Conservation (phyloP, 1,140 invertebrate species). For the Drosophila bocki region DNA sequence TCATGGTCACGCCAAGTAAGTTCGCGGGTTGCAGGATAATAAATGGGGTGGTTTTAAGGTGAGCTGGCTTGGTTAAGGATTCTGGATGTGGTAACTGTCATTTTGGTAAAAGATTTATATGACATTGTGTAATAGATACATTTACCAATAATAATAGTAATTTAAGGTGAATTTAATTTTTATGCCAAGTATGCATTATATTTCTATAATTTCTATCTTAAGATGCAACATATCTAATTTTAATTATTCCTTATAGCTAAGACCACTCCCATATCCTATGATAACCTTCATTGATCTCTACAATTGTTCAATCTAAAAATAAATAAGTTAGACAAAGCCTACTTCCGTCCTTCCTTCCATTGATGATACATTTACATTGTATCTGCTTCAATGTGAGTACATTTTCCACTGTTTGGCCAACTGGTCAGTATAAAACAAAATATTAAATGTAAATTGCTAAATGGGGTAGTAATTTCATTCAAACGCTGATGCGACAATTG, state of each 20-base stretch:
- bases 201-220: too few species aligned
- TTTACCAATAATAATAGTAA: background rate
- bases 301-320: background rate
- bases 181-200: too few species aligned
- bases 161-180: too few species aligned
- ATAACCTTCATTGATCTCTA: background rate
- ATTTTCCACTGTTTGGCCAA: constrained; percentile 45
- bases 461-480: constrained; percentile 33
- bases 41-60: constrained; percentile 1
- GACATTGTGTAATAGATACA: background rate
- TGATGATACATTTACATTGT: constrained; percentile 3
- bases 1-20: constrained; percentile 51
- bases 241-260: too few species aligned
- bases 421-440: constrained; percentile 25
- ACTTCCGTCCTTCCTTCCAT: constrained; percentile 5
- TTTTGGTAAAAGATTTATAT: background rate
- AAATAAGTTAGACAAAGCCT: background rate
- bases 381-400: background rate
- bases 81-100: background rate
- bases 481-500: constrained; percentile 36
- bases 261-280: background rate
- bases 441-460: constrained; percentile 7
- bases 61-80: too few species aligned
- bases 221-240: too few species aligned
- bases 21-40: constrained; percentile 44